These are phyloP conservation scores for Onychomys torridus DNA, from an alignment of 2,797 vertebrate genomes.

Conservation along the genomic window DNA sequence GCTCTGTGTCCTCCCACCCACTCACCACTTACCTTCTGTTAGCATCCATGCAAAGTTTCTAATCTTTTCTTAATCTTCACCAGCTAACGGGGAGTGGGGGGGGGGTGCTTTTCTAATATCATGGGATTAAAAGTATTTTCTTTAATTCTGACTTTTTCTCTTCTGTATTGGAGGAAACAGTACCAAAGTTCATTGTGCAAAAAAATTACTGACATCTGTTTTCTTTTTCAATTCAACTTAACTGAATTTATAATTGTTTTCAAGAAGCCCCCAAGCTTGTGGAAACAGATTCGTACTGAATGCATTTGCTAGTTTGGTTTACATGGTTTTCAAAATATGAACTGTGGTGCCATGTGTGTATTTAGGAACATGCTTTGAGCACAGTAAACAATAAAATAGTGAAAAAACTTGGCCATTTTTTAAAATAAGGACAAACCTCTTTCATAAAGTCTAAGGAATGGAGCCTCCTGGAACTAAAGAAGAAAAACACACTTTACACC, in stretches of 20 bases:
- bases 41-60: not conserved
- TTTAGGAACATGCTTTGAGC: not conserved
- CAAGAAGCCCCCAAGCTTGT: conserved; percentile 24
- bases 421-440: conserved; percentile 16
- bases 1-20: not conserved
- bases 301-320: conserved; percentile 55
- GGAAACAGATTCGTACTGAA: conserved; percentile 33
- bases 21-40: not conserved
- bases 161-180: not conserved
- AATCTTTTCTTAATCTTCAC: conserved; percentile 36
- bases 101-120: not conserved
- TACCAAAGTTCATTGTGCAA: conserved; percentile 44
- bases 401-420: conserved; percentile 42
- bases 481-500: conserved; percentile 27
- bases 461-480: conserved; percentile 39
- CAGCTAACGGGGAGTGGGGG: not conserved
- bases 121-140: conserved; percentile 1
- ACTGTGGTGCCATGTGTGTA: not conserved
- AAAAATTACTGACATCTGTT: conserved; percentile 42
- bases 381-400: conserved; percentile 29
- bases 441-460: conserved; percentile 12
- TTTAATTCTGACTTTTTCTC: conserved; percentile 40
- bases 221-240: conserved; percentile 63
- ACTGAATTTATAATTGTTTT: conserved; percentile 58
- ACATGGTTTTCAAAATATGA: conserved; percentile 39